phyloP scores from a whole-genome alignment of 2,888 invertebrate species.

The Argynnis bischoffii region DNA sequence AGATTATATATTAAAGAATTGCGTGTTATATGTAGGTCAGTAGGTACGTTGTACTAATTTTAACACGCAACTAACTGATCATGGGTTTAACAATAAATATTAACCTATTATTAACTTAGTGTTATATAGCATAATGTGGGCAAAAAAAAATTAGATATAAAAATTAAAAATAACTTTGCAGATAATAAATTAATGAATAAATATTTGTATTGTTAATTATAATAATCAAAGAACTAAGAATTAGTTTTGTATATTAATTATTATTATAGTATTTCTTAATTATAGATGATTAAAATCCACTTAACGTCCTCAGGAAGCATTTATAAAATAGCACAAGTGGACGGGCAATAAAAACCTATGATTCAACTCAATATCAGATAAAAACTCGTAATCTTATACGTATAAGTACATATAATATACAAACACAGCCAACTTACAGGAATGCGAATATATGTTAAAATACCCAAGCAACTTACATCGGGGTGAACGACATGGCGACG shows the following conservation, averaged over 20 bases:
- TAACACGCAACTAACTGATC: background rate
- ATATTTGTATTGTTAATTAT: too few relatives aligned
- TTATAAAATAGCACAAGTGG: conserved; percentile 15
- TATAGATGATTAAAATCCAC: background rate
- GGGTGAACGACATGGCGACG: conserved; percentile 73
- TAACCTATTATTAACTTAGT: background rate
- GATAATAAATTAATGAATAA: too few relatives aligned
- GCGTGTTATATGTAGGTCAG: too few relatives aligned
- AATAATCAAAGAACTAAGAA: background rate
- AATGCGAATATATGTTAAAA: conserved; percentile 16
- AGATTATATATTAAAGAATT: too few relatives aligned
- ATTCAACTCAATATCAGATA: conserved; percentile 1
- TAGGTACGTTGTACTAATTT: background rate
- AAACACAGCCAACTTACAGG: background rate
- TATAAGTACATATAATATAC: background rate
- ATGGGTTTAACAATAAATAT: background rate
- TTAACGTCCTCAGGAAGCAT: conserved; percentile 1
- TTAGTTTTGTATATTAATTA: background rate
- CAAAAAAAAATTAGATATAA: too few relatives aligned
- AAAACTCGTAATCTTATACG: background rate
- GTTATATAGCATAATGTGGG: too few relatives aligned
- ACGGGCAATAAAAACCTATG: conserved; percentile 7
- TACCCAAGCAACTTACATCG: conserved; percentile 69
- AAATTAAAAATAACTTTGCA: too few relatives aligned
- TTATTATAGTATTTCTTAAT: background rate